Evolutionary conservation across 1,140 invertebrate genomes (phyloP), one percentile per base, ranked within the genome.

Genomic region (Palaemon carinicauda): DNA sequence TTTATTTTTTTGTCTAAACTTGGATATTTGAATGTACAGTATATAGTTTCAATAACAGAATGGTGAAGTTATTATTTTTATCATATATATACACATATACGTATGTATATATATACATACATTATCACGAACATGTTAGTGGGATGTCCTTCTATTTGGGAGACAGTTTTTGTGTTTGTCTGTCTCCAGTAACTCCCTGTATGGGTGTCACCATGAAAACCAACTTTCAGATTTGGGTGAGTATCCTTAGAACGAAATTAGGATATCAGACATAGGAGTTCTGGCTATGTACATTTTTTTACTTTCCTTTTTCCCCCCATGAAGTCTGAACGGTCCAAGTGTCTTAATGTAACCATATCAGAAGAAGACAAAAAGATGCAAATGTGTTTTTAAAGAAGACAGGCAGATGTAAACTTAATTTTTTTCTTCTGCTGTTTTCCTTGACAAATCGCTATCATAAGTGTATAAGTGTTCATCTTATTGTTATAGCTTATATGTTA

Each of bases 401-500:
- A 77, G 51, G 31, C 60, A 31, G n/a, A 56, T 84, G 54, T n/a
- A 24, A 54, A 51, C 77, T 75, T 78, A 54, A 53, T 50, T 79
- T 50, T 86, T 73, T 51, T 73, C 29, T 80, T 73, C 51, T 52
- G 24, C 75, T 52, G 33, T 51, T 52, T 24, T 53, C 51, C 50
- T 33, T 71, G 54, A 73, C 73, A 12, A 78, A 31, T 77, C 82
- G 53, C 73, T 60, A 71, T 71, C 73, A n/a, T 86, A 60, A 80
- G 83, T 86, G 83, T 86, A 80, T 86, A 86, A 86, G 83, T 86
- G 83, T 86, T 86, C 83, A 71, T 80, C 73, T 86, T 24, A 80
- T 86, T 86, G 83, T 86, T 86, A 86, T 80, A 29, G 83, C 83
- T 65, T 86, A 86, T 60, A 71, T 86, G 83, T 86, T 86, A 78